Base-by-base conservation (phyloP, 2,113 vertebrate genomes). In the Cyanistes caeruleus region DNA sequence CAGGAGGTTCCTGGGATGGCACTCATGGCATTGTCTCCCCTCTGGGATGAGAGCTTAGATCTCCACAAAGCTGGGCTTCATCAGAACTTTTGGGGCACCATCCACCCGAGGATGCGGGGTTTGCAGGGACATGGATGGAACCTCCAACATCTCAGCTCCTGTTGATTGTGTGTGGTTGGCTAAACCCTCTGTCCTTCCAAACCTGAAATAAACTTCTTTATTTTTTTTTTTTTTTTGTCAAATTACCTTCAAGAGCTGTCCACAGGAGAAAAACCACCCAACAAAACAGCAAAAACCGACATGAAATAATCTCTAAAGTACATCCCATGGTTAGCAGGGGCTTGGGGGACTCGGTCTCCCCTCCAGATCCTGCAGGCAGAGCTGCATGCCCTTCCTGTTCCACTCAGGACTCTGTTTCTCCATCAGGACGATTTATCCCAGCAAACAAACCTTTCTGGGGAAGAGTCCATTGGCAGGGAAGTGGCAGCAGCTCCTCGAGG, bases 11-110 rank as follows among this genome's bases (percentile, higher is more conserved):
- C 35, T 31, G 7, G 9, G 51, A 39, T 18, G 49, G 3, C 49
- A 5, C 30, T 27, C 14, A 1, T 0, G 3, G 1, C 30, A 33
- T 16, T 43, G 6, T n/a, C 25, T 21, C 1, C 15, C 11, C 18
- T 46, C 10, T 64, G 79, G 79, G 68, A 60, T 3, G 2, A 2
- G 43, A 67, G n/a, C 21, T 16, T 13, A 37, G 44, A 12, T n/a
- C 15, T 44, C 41, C 74, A 33, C 41, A 12, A 65, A n/a, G 33
- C 33, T n/a, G n/a, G n/a, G n/a, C n/a, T n/a, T n/a, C n/a, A n/a
- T n/a, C n/a, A n/a, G n/a, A n/a, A n/a, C n/a, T 33, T 39, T 60
- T 56, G 48, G 67, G 49, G 41, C 52, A n/a, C 15, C n/a, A 2
- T 10, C 2, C 48, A 8, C 7, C 1, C 0, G 1, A 63, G 37